Conservation (phyloP, 2,113 vertebrate genomes). For the Gambusia affinis region DNA sequence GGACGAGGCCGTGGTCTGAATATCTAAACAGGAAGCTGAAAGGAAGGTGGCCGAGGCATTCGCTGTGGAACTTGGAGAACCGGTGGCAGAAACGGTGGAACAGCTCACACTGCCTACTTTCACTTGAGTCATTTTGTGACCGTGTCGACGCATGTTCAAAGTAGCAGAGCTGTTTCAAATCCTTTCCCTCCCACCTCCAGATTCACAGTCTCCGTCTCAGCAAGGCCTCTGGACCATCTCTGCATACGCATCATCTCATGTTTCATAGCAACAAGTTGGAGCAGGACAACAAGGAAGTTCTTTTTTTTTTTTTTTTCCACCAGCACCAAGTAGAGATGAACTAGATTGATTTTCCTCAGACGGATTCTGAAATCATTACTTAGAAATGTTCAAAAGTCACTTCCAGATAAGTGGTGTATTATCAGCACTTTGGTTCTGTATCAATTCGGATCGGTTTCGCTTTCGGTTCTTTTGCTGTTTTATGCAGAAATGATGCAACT, state of each 20-base stretch:
- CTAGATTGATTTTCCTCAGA: neutral
- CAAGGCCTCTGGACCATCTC: constrained; percentile 70
- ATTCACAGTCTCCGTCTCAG: constrained; percentile 72
- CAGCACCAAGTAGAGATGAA: constrained; percentile 19
- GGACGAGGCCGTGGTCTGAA: neutral
- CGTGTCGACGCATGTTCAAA: constrained; percentile 31
- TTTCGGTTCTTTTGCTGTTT: neutral
- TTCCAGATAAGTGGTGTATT: neutral
- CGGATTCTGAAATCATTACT: neutral
- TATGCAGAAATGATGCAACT: neutral
- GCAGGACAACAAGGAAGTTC: constrained; percentile 48
- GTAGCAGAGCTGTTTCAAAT: constrained; percentile 41
- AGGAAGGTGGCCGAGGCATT: neutral
- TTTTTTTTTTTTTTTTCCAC: constrained; percentile 8
- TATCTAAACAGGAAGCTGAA: constrained; percentile 1
- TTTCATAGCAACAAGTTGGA: constrained; percentile 84
- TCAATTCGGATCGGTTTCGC: neutral
- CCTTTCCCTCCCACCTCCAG: constrained; percentile 63
- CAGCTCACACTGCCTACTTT: constrained; percentile 26
- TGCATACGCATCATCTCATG: constrained; percentile 68
- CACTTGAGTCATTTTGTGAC: constrained; percentile 45
- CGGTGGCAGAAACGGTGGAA: constrained; percentile 21
- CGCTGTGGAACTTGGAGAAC: constrained; percentile 11
- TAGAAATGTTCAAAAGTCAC: neutral
- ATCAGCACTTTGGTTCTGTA: neutral